A percentile compares a stretch with the other conserved stretches of the same genome.
Evolutionary conservation across 2,113 vertebrate genomes (phyloP).

Genomic region (Lophura nycthemera): DNA sequence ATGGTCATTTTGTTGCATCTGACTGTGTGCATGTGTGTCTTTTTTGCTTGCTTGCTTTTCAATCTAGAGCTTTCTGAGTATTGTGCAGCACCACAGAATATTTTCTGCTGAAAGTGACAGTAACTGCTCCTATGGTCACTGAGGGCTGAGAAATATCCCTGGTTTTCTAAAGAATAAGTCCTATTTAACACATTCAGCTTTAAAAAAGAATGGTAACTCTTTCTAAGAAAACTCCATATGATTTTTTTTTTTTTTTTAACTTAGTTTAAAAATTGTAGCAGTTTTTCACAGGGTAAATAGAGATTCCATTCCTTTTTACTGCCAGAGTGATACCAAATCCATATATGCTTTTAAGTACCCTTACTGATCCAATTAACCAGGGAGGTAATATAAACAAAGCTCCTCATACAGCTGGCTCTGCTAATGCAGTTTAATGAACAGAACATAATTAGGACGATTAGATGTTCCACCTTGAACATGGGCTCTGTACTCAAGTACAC

Average conservation of each 20-base stretch:
- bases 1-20: neutral
- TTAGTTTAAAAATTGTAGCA: neutral
- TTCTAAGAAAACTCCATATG: neutral
- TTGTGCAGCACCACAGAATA: neutral
- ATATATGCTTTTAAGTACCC: neutral
- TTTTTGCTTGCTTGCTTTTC: slow-evolving; percentile 35
- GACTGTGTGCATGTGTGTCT: neutral
- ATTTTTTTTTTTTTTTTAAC: neutral
- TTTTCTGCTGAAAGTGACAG: slow-evolving; percentile 14
- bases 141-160: neutral
- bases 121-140: neutral
- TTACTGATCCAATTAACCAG: slow-evolving; percentile 28
- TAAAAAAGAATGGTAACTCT: neutral
- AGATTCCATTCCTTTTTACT: neutral
- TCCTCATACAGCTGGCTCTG: neutral
- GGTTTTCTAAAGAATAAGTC: neutral
- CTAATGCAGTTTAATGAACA: slow-evolving; percentile 38
- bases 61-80: slow-evolving; percentile 14
- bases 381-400: slow-evolving; percentile 33
- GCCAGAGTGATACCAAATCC: neutral
- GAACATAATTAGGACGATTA: neutral
- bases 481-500: neutral
- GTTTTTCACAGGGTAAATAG: neutral
- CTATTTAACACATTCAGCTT: neutral
- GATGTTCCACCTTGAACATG: neutral